Percentiles rank a stretch among this genome's conserved stretches.
phyloP scores from a whole-genome alignment of 2,113 vertebrate species.

The Sitta europaea region DNA sequence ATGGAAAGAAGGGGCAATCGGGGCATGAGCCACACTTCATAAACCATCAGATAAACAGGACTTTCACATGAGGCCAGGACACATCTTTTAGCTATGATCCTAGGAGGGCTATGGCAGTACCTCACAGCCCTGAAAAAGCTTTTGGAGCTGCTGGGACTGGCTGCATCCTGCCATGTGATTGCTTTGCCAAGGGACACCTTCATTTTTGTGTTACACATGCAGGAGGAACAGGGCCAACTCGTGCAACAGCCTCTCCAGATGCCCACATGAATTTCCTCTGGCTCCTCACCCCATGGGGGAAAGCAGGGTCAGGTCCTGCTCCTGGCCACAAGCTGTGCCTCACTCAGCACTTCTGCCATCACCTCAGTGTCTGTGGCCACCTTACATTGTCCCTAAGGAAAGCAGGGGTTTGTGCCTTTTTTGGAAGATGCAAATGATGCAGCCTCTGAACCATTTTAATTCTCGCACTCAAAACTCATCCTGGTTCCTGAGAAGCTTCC shows the following conservation, averaged over 20 bases:
- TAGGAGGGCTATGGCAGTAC: background rate
- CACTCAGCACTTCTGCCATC: background rate
- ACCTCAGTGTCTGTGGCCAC: accelerated
- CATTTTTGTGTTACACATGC: background rate
- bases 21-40: background rate
- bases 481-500: background rate
- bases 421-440: accelerated
- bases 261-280: background rate
- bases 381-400: accelerated
- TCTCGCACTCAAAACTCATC: background rate
- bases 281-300: background rate
- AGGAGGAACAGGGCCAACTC: background rate
- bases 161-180: background rate
- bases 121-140: background rate
- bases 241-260: accelerated
- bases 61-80: background rate
- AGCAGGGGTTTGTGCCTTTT: background rate
- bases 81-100: background rate
- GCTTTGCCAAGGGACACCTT: background rate
- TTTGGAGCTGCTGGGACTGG: background rate
- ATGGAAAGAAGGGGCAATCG: accelerated
- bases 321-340: background rate
- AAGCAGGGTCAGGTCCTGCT: background rate
- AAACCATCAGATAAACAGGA: background rate
- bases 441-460: background rate